A percentile compares a stretch with the other conserved stretches of the same genome.
Conservation (phyloP, 2,888 invertebrate species). For the Agonopterix arenella region DNA sequence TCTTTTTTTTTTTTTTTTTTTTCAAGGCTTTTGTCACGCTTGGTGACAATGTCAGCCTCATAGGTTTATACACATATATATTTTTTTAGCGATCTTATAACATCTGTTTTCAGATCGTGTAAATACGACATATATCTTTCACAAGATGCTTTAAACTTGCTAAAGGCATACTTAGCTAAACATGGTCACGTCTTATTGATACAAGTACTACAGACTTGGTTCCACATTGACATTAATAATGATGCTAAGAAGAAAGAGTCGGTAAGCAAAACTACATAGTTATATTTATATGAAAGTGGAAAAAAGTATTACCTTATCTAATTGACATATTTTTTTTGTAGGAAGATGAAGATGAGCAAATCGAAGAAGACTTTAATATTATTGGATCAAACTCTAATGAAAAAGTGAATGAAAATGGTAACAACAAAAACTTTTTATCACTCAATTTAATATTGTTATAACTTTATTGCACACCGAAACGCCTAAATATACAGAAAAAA, state of each 20-base stretch:
- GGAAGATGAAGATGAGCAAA: constrained; percentile 64
- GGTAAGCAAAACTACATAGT: constrained; percentile 33
- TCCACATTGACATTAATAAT: constrained; percentile 77
- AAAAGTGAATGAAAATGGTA: constrained; percentile 48
- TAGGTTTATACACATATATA: no score
- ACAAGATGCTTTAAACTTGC: constrained; percentile 78
- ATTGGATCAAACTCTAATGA: constrained; percentile 37
- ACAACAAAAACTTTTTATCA: not conserved
- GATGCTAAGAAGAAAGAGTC: constrained; percentile 51
- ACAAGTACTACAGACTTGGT: constrained; percentile 81
- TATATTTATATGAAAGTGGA: no score
- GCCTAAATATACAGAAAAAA: no score
- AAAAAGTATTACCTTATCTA: no score
- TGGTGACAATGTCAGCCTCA: no score
- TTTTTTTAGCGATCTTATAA: no score
- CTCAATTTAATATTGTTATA: no score
- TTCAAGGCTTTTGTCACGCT: no score
- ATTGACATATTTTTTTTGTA: constrained; percentile 14
- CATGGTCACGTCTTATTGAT: constrained; percentile 82
- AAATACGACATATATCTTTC: constrained; percentile 84
- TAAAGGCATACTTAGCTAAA: constrained; percentile 81
- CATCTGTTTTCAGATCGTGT: constrained; percentile 73
- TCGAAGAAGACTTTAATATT: constrained; percentile 43
- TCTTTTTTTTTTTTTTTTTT: no score
- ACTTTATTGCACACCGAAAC: no score